Evolutionary conservation across 1,140 invertebrate genomes (phyloP).

Genomic region (Caenorhabditis tropicalis): DNA sequence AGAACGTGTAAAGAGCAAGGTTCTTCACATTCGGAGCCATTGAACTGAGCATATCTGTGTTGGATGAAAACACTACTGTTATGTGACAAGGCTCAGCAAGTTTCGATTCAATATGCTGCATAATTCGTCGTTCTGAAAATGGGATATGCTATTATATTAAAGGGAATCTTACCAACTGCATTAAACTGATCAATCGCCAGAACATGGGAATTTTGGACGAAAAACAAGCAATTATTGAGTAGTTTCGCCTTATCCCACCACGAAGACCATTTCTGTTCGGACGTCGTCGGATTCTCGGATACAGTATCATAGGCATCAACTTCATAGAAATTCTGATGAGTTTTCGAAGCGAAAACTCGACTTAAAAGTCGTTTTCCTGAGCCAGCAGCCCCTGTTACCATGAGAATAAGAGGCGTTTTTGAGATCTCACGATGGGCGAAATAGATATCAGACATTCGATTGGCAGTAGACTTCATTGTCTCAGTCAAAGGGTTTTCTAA

Average conservation of each 20-base stretch:
- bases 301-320: conserved; percentile 53
- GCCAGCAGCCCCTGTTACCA: conserved; percentile 50
- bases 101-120: neutral
- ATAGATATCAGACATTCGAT: conserved; percentile 1
- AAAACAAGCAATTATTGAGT: neutral
- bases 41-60: conserved; percentile 32
- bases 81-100: conserved; percentile 30
- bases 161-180: conserved; percentile 25
- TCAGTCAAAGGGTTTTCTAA: neutral
- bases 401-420: conserved; percentile 30
- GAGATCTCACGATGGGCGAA: neutral
- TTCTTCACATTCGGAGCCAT: conserved; percentile 15
- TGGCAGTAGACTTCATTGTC: neutral
- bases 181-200: conserved; percentile 23
- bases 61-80: conserved; percentile 47
- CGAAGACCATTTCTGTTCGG: conserved; percentile 49
- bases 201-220: neutral
- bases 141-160: neutral
- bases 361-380: conserved; percentile 53
- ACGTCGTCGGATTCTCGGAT: conserved; percentile 46
- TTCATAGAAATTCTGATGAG: conserved; percentile 47
- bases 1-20: conserved; percentile 49
- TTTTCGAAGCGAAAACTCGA: conserved; percentile 13
- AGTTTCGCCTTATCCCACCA: conserved; percentile 19
- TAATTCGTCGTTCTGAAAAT: conserved; percentile 53